A percentile compares a stretch with the other conserved stretches of the same genome.
Evolutionary conservation across 2,888 invertebrate species (phyloP).

Genomic region (Drosophila falleni): DNA sequence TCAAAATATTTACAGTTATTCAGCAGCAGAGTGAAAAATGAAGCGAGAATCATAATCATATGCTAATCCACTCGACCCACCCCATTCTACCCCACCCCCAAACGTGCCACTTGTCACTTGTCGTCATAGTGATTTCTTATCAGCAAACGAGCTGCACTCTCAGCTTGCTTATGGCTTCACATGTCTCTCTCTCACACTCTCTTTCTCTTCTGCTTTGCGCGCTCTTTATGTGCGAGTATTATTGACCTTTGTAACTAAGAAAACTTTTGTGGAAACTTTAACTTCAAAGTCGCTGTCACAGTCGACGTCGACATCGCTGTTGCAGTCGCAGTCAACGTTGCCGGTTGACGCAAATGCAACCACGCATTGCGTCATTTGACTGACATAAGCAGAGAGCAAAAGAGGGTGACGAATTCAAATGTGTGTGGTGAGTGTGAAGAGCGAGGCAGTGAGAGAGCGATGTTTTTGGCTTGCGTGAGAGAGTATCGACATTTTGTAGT

Average conservation of each 20-base stretch:
- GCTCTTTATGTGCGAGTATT: conserved; percentile 11
- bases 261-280: conserved; percentile 42
- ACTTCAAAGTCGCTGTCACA: conserved; percentile 35
- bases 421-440: conserved; percentile 7
- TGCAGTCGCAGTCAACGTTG: conserved; percentile 21
- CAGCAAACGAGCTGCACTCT: conserved; percentile 24
- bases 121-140: conserved; percentile 36
- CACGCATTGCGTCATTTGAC: conserved; percentile 68
- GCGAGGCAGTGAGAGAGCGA: not conserved
- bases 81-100: not conserved
- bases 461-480: conserved; percentile 6
- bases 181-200: too few species aligned
- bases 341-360: conserved; percentile 65
- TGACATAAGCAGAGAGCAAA: conserved; percentile 13
- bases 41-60: conserved; percentile 29
- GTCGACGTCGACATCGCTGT: conserved; percentile 12
- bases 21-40: not conserved
- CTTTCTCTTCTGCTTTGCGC: not conserved
- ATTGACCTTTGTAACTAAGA: conserved; percentile 43
- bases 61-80: not conserved
- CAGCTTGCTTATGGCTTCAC: conserved; percentile 23
- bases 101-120: not conserved
- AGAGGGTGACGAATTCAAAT: conserved; percentile 1
- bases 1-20: conserved; percentile 5
- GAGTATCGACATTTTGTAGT: conserved; percentile 30